Percentiles rank a stretch among this genome's conserved stretches.
phyloP scores from a whole-genome alignment of 64 coral and sea anemone species.

The Actinia tenebrosa region DNA sequence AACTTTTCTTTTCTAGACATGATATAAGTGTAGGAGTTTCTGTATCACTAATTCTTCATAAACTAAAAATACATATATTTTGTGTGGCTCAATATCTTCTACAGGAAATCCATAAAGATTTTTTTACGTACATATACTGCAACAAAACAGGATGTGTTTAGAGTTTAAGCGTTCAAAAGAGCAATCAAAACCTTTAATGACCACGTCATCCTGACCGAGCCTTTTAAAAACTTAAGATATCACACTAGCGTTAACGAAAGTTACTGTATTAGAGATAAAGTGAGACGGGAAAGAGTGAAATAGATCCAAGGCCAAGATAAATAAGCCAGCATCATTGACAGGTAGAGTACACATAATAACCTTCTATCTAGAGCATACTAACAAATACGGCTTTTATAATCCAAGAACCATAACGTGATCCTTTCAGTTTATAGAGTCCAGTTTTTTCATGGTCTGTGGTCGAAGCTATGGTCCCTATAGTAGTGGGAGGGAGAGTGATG shows the following conservation, averaged over 20 bases:
- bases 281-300: neutral
- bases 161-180: too few species aligned
- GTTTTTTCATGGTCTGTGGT: too few species aligned
- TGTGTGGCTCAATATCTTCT: neutral
- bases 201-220: neutral
- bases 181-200: neutral
- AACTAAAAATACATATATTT: neutral
- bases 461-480: too few species aligned
- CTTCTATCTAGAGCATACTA: neutral
- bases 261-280: neutral
- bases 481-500: too few species aligned
- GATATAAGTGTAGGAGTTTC: too few species aligned
- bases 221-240: neutral
- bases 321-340: neutral
- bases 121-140: neutral
- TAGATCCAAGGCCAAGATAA: neutral
- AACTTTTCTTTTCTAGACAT: too few species aligned
- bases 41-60: neutral
- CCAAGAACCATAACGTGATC: too few species aligned
- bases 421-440: too few species aligned
- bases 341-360: neutral
- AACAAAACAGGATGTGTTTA: too few species aligned
- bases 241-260: neutral
- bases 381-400: too few species aligned
- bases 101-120: neutral